These are phyloP conservation scores for Netelia fuscicornis DNA, from an alignment of 2,888 invertebrate species.

Conservation along the genomic window DNA sequence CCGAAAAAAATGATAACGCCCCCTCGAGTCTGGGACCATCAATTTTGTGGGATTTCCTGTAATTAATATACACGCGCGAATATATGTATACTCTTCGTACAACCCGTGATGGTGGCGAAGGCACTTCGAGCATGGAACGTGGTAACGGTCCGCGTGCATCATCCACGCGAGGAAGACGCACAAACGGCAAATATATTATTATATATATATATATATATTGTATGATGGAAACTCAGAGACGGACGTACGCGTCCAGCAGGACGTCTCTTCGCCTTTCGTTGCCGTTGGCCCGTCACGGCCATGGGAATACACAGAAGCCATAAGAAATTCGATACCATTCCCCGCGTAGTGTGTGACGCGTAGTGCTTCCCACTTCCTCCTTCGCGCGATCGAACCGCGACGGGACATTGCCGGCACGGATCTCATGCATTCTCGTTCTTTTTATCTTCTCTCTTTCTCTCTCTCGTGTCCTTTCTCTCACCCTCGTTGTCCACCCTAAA, in stretches of 20 bases:
- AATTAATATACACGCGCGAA: slow-evolving; percentile 81
- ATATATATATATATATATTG: slow-evolving; percentile 14
- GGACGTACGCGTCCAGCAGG: slow-evolving; percentile 41
- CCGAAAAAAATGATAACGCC: neutral
- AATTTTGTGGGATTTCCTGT: slow-evolving; percentile 82
- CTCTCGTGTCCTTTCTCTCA: neutral
- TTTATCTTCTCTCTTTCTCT: slow-evolving; percentile 16
- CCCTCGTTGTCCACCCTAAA: neutral
- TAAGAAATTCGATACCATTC: slow-evolving; percentile 84
- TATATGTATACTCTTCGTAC: neutral
- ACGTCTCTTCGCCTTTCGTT: slow-evolving; percentile 42
- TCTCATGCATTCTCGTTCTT: slow-evolving; percentile 44
- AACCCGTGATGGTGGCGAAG: too few relatives aligned
- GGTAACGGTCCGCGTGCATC: too few relatives aligned
- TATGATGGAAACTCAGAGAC: slow-evolving; percentile 18
- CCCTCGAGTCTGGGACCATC: slow-evolving; percentile 20
- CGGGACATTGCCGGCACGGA: slow-evolving; percentile 54
- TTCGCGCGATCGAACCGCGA: slow-evolving; percentile 71
- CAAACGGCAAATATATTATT: slow-evolving; percentile 19
- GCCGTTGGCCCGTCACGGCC: slow-evolving; percentile 71
- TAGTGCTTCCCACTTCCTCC: slow-evolving; percentile 85
- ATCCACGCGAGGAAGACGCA: slow-evolving; percentile 33
- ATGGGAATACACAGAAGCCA: slow-evolving; percentile 84
- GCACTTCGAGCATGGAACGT: too few relatives aligned
- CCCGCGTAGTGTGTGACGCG: slow-evolving; percentile 75